phyloP scores from a whole-genome alignment of 2,888 invertebrate species.

The Pedicia rivosa region DNA sequence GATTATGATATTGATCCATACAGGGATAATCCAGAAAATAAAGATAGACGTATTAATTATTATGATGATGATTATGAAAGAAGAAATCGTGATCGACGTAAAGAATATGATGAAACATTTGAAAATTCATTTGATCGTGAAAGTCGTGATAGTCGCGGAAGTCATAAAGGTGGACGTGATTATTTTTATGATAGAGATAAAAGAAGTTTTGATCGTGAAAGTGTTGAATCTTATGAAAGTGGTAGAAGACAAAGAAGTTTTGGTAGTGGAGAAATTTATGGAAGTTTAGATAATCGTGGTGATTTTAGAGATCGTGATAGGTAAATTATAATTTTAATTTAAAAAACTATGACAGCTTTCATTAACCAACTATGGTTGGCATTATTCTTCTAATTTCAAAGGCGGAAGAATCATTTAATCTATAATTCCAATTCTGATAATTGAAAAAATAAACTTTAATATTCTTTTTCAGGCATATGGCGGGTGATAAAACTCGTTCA shows the following conservation, averaged over 20 bases:
- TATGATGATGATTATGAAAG: slow-evolving; percentile 12
- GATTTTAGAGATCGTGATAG: slow-evolving; percentile 24
- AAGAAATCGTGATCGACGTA: slow-evolving; percentile 13
- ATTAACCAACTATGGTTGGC: no score
- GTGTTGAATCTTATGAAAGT: slow-evolving; percentile 29
- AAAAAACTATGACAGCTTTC: no score
- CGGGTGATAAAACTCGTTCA: slow-evolving; percentile 24
- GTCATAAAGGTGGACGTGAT: slow-evolving; percentile 20
- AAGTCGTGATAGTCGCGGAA: slow-evolving; percentile 8
- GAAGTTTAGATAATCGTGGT: slow-evolving; percentile 29
- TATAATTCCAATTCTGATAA: background rate
- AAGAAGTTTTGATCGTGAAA: slow-evolving; percentile 30
- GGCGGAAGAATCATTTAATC: no score
- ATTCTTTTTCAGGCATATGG: slow-evolving; percentile 19
- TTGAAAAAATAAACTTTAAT: background rate
- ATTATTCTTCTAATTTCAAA: no score
- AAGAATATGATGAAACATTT: slow-evolving; percentile 26
- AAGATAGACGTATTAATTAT: slow-evolving; percentile 15
- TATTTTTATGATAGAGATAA: slow-evolving; percentile 28
- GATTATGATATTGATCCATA: slow-evolving; percentile 24
- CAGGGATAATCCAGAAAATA: slow-evolving; percentile 17
- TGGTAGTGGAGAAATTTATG: slow-evolving; percentile 30
- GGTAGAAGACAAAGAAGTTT: slow-evolving; percentile 24
- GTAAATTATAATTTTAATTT: no score
- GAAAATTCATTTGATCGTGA: slow-evolving; percentile 18